Conservation (phyloP, 2,113 vertebrate species). For the Larimichthys polyactis region DNA sequence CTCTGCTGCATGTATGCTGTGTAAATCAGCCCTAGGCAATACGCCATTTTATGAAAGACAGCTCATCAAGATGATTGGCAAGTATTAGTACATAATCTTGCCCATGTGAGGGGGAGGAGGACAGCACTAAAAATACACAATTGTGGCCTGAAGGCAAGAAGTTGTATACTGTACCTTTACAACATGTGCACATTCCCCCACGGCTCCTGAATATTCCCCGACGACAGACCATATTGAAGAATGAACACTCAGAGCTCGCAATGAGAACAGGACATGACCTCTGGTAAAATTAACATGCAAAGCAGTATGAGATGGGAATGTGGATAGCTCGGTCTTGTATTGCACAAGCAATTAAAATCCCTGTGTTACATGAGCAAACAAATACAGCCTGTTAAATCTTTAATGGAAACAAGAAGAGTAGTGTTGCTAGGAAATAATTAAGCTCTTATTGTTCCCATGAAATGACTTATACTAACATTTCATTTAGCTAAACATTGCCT, state of each 20-base stretch:
- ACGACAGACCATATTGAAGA: neutral
- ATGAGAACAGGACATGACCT: slow-evolving; percentile 1
- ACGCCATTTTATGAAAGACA: slow-evolving; percentile 29
- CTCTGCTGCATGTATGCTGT: slow-evolving; percentile 10
- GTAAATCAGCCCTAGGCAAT: slow-evolving; percentile 23
- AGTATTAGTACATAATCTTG: slow-evolving; percentile 20
- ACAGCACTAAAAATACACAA: slow-evolving; percentile 29
- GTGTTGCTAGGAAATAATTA: slow-evolving; percentile 3
- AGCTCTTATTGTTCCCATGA: slow-evolving; percentile 20
- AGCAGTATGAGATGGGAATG: neutral
- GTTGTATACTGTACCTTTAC: slow-evolving; percentile 1
- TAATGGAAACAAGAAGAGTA: slow-evolving; percentile 18
- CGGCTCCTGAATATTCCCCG: slow-evolving; percentile 28
- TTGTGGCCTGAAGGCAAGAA: slow-evolving; percentile 14
- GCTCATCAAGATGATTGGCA: slow-evolving; percentile 51
- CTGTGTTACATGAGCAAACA: slow-evolving; percentile 9
- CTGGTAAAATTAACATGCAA: slow-evolving; percentile 11
- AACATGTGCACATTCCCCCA: slow-evolving; percentile 7
- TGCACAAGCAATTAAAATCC: slow-evolving; percentile 5
- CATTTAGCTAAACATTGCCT: slow-evolving; percentile 38
- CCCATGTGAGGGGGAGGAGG: slow-evolving; percentile 24
- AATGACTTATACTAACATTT: slow-evolving; percentile 53
- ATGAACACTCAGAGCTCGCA: neutral
- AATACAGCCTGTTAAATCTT: slow-evolving; percentile 28
- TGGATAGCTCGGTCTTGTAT: neutral